These are phyloP conservation scores for Peromyscus aztecus DNA, from an alignment of 2,797 vertebrate genomes.

Conservation along the genomic window DNA sequence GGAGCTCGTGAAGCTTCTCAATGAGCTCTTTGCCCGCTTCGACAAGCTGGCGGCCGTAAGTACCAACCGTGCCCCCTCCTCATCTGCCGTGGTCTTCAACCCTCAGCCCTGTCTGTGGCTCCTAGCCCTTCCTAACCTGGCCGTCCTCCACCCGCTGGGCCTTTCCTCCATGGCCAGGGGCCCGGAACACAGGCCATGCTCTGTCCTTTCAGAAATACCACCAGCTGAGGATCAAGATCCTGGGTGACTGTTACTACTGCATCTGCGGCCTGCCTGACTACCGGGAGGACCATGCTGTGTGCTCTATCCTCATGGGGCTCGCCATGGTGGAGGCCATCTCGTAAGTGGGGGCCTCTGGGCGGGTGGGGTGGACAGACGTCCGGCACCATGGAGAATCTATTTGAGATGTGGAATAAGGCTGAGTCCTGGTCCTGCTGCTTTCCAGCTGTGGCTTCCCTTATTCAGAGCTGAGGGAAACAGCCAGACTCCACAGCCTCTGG, in stretches of 20 bases:
- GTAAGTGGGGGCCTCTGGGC: constrained; percentile 87
- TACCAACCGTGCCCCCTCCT: background rate
- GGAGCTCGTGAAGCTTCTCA: constrained; percentile 97
- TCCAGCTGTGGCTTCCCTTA: rapidly evolving
- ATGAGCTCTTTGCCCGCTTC: constrained; percentile 96
- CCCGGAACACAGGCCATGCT: background rate
- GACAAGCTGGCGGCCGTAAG: constrained; percentile 96
- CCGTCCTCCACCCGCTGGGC: background rate
- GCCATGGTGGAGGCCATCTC: constrained; percentile 98
- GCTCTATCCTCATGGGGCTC: constrained; percentile 97
- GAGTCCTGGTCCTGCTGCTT: background rate
- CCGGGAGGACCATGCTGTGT: constrained; percentile 95
- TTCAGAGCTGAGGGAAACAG: background rate
- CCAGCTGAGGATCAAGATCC: constrained; percentile 97
- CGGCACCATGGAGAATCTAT: rapidly evolving
- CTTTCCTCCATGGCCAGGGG: background rate
- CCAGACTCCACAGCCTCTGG: background rate
- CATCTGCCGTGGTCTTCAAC: background rate
- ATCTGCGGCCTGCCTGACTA: constrained; percentile 97
- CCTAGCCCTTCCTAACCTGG: rapidly evolving
- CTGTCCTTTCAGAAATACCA: constrained; percentile 91
- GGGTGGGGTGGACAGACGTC: background rate
- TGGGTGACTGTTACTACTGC: constrained; percentile 98
- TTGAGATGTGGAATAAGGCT: background rate
- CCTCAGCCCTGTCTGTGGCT: background rate